Evolutionary conservation across 2,797 vertebrate species (phyloP), one percentile per base, ranked within the genome.

Genomic region (Crenichthys baileyi): DNA sequence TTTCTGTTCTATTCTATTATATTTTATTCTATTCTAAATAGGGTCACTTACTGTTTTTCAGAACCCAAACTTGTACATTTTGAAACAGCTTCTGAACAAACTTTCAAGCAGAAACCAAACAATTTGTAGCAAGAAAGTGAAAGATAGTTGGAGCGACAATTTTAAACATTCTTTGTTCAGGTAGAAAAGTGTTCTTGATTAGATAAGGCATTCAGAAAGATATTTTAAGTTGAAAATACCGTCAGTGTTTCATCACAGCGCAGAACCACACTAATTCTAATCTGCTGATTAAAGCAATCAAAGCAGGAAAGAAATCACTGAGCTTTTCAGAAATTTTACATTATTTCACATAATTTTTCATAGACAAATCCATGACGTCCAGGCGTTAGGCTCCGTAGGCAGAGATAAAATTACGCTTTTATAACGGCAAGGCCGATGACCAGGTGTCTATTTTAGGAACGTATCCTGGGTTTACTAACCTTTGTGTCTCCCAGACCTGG

Each of bases 391-490:
- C 53, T 51, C 13, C 6, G 46, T 67, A 26, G 22, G 12, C 39
- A 15, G 48, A 51, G 15, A 48, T 58, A 15, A 41, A 79, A 79
- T 46, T 7, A 60, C 29, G 12, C 22, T 48, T 74, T 26, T n/a
- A 73, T 29, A 60, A 56, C 53, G 39, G 51, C 26, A 26, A 41
- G 48, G 55, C 75, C 65, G 72, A 78, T 65, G 79, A 53, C 53
- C 61, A 71, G 53, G 61, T 80, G 60, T 48, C 70, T 72, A 67
- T 48, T 85, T 77, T 56, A 36, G 79, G 78, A 73, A 78, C 4
- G 18, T 24, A 39, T 58, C 39, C 11, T 4, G 70, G 78, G n/a
- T 79, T 78, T 75, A 68, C 20, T 56, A 53, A 77, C 24, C 55
- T 79, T 26, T 74, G 50, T 41, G 44, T 56, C 44, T 55, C 58